Conservation (phyloP, 1,140 invertebrate genomes). For the Cotesia vestalis region DNA sequence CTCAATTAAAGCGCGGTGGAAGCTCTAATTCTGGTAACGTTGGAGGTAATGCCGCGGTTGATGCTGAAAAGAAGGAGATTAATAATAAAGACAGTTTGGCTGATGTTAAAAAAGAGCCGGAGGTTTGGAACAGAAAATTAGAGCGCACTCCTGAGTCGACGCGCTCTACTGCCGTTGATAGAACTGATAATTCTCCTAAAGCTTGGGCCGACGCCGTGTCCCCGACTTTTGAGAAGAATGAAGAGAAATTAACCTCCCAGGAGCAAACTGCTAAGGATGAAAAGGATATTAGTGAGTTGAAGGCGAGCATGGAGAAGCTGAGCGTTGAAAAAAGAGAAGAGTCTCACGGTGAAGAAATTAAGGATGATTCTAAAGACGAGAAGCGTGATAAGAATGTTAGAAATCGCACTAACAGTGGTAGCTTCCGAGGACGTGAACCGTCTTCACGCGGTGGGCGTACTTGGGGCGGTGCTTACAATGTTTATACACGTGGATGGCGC, state of each 20-base stretch:
- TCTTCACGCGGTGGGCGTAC: slow-evolving; percentile 45
- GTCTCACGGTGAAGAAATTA: slow-evolving; percentile 51
- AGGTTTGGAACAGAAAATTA: slow-evolving; percentile 53
- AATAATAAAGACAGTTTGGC: slow-evolving; percentile 42
- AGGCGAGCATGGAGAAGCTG: slow-evolving; percentile 58
- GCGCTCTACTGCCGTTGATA: slow-evolving; percentile 39
- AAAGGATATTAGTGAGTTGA: slow-evolving; percentile 52
- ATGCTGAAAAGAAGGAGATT: slow-evolving; percentile 57
- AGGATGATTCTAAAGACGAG: slow-evolving; percentile 56
- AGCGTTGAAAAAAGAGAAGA: slow-evolving; percentile 57
- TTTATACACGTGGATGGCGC: slow-evolving; percentile 57
- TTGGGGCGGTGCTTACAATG: slow-evolving; percentile 49
- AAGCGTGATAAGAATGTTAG: slow-evolving; percentile 60
- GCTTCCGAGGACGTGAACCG: slow-evolving; percentile 42
- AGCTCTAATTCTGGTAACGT: no score
- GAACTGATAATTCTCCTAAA: slow-evolving; percentile 53
- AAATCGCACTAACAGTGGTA: slow-evolving; percentile 49
- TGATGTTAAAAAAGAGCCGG: slow-evolving; percentile 59
- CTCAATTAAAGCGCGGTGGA: slow-evolving; percentile 64
- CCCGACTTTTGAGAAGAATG: slow-evolving; percentile 63
- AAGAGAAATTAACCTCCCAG: slow-evolving; percentile 50
- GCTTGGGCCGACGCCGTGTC: slow-evolving; percentile 66
- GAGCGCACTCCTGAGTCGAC: slow-evolving; percentile 48
- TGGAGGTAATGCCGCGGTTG: slow-evolving; percentile 30
- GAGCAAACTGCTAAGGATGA: slow-evolving; percentile 49